Evolutionary conservation across 2,797 vertebrate species (phyloP).

Genomic region (Etheostoma perlongum): DNA sequence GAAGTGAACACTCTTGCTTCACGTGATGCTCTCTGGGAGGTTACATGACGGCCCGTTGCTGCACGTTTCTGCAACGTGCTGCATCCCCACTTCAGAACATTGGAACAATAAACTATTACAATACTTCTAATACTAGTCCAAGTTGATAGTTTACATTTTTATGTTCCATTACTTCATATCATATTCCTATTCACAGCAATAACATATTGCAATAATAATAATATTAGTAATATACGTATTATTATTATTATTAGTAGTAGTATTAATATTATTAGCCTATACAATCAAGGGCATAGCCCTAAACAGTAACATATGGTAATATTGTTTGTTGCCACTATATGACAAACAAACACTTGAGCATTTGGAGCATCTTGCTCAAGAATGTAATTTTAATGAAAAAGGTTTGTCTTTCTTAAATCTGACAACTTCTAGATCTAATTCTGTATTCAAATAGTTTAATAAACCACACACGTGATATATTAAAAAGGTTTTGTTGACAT

Average conservation of each 20-base stretch:
- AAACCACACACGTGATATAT: background rate
- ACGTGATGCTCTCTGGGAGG: constrained; percentile 23
- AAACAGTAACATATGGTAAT: too few relatives aligned
- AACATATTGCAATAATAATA: background rate
- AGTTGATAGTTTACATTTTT: background rate
- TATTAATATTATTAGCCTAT: background rate
- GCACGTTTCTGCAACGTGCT: constrained; percentile 52
- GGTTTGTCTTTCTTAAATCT: background rate
- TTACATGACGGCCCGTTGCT: accelerated
- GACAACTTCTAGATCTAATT: background rate
- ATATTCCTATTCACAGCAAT: too few relatives aligned
- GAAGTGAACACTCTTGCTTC: background rate
- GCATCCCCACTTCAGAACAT: background rate
- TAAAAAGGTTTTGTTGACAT: background rate
- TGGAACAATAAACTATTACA: background rate
- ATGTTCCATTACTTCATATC: background rate
- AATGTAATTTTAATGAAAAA: background rate
- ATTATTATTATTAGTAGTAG: background rate
- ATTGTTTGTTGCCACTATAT: too few relatives aligned
- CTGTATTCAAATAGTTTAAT: background rate
- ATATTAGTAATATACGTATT: background rate
- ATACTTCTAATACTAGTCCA: background rate
- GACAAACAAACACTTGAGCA: background rate
- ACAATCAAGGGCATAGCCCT: background rate
- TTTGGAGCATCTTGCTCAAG: background rate